phyloP scores from a whole-genome alignment of 2,113 vertebrate species.

The Trogon melanurus region DNA sequence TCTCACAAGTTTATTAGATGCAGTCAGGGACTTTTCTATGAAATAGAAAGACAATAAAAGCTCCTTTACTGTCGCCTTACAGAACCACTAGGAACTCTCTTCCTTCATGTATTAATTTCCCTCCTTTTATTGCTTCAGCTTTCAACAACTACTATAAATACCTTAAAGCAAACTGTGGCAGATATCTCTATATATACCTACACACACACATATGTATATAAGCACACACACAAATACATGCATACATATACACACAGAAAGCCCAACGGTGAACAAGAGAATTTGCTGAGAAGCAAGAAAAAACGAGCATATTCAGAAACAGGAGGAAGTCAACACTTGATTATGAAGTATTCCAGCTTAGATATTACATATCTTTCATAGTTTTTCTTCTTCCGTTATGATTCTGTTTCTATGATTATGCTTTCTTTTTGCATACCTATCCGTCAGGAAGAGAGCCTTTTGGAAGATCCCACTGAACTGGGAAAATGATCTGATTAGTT shows the following conservation, averaged over 20 bases:
- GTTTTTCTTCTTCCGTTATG: background rate
- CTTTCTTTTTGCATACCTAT: background rate
- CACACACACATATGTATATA: background rate
- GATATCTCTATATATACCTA: background rate
- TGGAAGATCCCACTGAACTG: background rate
- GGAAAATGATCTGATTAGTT: background rate
- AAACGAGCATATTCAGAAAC: background rate
- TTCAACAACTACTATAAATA: background rate
- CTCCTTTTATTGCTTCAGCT: background rate
- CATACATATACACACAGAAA: background rate
- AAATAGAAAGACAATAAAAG: background rate
- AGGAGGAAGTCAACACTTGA: background rate
- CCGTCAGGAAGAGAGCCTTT: background rate
- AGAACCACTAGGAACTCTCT: background rate
- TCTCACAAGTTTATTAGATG: constrained; percentile 22
- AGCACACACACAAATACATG: background rate
- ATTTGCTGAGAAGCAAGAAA: background rate
- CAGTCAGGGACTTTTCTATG: constrained; percentile 6
- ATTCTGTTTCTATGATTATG: background rate
- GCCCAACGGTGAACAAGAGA: background rate
- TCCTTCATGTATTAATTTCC: background rate
- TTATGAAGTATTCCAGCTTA: background rate
- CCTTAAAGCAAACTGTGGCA: background rate
- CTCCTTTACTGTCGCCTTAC: background rate
- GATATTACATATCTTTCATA: background rate